Conservation (phyloP, 2,797 vertebrate genomes). For the Synanceia verrucosa region DNA sequence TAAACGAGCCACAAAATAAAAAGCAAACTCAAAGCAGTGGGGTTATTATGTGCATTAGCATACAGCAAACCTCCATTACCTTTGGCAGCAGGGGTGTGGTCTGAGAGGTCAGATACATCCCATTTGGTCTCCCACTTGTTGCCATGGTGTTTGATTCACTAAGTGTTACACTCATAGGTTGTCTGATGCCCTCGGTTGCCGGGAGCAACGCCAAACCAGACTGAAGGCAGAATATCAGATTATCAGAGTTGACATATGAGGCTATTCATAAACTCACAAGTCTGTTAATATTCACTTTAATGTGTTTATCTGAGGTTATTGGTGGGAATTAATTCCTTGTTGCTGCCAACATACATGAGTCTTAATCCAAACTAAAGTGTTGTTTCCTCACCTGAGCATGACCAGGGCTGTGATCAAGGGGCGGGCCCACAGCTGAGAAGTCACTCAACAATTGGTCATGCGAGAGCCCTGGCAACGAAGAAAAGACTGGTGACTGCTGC, state of each 20-base stretch:
- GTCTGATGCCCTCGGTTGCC: conserved; percentile 81
- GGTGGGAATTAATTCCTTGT: not conserved
- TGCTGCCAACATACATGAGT: not conserved
- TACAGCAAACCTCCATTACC: conserved; percentile 68
- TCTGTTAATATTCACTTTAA: conserved; percentile 26
- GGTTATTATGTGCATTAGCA: not conserved
- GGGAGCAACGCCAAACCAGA: conserved; percentile 81
- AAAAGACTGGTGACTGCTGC: conserved; percentile 75
- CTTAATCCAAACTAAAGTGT: not conserved
- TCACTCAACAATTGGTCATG: conserved; percentile 83
- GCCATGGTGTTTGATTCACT: conserved; percentile 77
- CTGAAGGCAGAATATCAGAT: conserved; percentile 63
- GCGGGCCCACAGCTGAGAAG: conserved; percentile 72
- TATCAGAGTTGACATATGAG: conserved; percentile 35
- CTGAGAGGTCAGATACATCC: conserved; percentile 76
- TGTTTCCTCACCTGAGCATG: conserved; percentile 73
- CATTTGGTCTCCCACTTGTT: conserved; percentile 80
- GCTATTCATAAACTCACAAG: conserved; percentile 36
- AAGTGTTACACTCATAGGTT: conserved; percentile 73
- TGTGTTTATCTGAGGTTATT: conserved; percentile 22
- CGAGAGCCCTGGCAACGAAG: conserved; percentile 75
- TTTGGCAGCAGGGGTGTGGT: conserved; percentile 83
- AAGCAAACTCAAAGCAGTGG: not conserved
- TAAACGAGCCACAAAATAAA: conserved; percentile 10
- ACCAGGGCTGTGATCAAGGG: conserved; percentile 70